A percentile compares a stretch with the other conserved stretches of the same genome.
Evolutionary conservation across 64 coral and sea anemone genomes (phyloP).

Genomic region (Montipora capricornis): DNA sequence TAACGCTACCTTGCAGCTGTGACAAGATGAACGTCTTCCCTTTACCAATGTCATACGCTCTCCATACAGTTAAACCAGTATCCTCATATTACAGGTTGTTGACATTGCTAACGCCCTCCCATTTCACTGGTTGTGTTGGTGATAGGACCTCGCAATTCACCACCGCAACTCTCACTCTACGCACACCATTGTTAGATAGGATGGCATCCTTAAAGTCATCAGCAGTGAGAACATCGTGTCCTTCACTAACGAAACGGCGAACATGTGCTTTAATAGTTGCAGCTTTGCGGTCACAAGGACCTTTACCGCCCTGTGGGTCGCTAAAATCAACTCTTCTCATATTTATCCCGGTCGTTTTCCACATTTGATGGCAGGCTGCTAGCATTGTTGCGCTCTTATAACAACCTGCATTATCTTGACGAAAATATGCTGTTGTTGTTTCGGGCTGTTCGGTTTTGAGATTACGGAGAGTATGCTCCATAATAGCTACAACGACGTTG

Average conservation of each 20-base stretch:
- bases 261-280: too few species aligned
- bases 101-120: constrained; percentile 37
- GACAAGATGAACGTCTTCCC: constrained; percentile 53
- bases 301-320: too few species aligned
- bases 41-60: constrained; percentile 63
- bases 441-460: too few species aligned
- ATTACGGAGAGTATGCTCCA: too few species aligned
- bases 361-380: too few species aligned
- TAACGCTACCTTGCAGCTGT: constrained; percentile 8
- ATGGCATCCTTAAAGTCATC: constrained; percentile 57
- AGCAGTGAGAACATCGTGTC: constrained; percentile 57
- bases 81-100: constrained; percentile 44
- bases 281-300: too few species aligned
- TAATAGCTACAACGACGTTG: constrained; percentile 41
- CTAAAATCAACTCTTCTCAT: too few species aligned
- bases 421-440: too few species aligned
- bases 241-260: not conserved
- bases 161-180: constrained; percentile 45
- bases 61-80: constrained; percentile 46
- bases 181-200: constrained; percentile 56
- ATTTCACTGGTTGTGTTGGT: constrained; percentile 1
- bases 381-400: too few species aligned
- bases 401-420: too few species aligned
- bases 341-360: too few species aligned
- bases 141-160: not conserved